Base-by-base conservation (phyloP, 1,140 invertebrate genomes). In the Andricus grossulariae region DNA sequence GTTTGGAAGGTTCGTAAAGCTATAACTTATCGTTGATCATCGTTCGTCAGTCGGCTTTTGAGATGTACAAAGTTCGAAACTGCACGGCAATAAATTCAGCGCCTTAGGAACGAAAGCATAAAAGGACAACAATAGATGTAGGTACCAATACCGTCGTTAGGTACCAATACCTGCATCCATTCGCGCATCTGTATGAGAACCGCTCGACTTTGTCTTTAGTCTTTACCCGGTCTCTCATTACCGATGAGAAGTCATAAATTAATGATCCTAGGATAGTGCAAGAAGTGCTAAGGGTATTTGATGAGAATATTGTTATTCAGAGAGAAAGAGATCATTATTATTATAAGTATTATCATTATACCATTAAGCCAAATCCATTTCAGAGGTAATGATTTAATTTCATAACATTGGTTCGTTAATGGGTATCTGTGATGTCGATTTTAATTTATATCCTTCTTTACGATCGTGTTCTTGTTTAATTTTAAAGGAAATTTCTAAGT, bases 21-120 rank as follows among this genome's bases (percentile, higher is more conserved):
- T 86, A 87, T 87, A 87, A 90, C 87, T 90, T 89, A 90, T 86
- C 83, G 86, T 86, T 87, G 87, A 89, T 90, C 87, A 87, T 87
- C 87, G 82, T 90, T 88, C 86, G 85, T 88, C 88, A 88, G 84
- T 84, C 83, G 84, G 78, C 87, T 84, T 84, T 87, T 83, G 75
- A 82, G 80, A 86, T 85, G 39, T 45, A 88, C 88, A 88, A 90
- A 88, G 88, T 88, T 83, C 84, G 80, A 84, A 82, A 83, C 83
- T 84, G 83, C 81, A 82, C 74, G 82, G 85, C 84, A 84, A 89
- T 88, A 88, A 90, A 90, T 88, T 89, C 85, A 85, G 84, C 85
- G 84, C 85, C 85, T 86, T 83, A 83, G 84, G 82, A 88, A 88
- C 77, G 83, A 85, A 88, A 86, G 79, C 84, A 85, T 88, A 85